phyloP scores from a whole-genome alignment of 2,888 invertebrate species.

The Oligia fasciuncula region DNA sequence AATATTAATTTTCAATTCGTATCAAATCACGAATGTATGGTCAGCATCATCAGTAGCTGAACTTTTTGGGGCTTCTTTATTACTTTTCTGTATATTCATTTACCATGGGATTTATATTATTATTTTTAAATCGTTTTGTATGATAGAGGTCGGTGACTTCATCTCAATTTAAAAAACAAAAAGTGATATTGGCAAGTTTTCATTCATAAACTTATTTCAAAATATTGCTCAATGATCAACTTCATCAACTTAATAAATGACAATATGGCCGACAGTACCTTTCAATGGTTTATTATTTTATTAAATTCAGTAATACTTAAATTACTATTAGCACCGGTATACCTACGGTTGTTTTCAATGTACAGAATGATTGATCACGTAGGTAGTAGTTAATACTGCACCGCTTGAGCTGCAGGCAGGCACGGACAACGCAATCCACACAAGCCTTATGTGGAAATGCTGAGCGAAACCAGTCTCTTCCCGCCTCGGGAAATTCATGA shows the following conservation, averaged over 20 bases:
- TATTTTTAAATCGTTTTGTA: not conserved
- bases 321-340: conserved; percentile 37
- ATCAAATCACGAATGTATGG: conserved; percentile 13
- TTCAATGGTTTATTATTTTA: conserved; percentile 14
- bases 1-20: conserved; percentile 41
- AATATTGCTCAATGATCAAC: not conserved
- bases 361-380: conserved; percentile 76
- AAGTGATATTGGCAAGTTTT: not conserved
- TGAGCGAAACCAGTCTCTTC: conserved; percentile 80
- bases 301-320: conserved; percentile 11
- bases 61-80: not conserved
- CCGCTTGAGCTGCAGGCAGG: conserved; percentile 68
- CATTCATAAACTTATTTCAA: not conserved
- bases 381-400: conserved; percentile 63
- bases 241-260: not conserved
- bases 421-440: conserved; percentile 68
- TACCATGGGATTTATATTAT: too few relatives aligned
- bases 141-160: not conserved
- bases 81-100: not conserved
- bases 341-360: conserved; percentile 47
- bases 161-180: not conserved
- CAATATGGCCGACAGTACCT: not conserved
- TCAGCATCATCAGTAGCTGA: conserved; percentile 12
- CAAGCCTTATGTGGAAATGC: conserved; percentile 81
- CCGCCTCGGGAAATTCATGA: conserved; percentile 77